A percentile compares a stretch with the other conserved stretches of the same genome.
Evolutionary conservation across 2,797 vertebrate species (phyloP).

Genomic region (Poecilia picta): DNA sequence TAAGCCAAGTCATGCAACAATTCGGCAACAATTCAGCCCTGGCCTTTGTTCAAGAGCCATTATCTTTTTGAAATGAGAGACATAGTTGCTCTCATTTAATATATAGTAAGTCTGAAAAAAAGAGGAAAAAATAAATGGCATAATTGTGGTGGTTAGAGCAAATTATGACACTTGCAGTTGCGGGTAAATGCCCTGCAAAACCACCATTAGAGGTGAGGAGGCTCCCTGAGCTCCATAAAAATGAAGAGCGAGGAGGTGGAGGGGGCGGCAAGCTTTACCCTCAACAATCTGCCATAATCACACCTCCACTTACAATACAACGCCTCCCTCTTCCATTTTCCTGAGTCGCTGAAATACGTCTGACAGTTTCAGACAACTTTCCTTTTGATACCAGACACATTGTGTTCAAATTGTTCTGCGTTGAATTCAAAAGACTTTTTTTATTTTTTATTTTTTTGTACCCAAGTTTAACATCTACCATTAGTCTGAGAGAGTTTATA

Average conservation of each 20-base stretch:
- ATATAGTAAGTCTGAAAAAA: constrained; percentile 58
- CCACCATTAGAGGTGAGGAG: constrained; percentile 75
- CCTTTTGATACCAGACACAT: constrained; percentile 48
- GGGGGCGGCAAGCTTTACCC: constrained; percentile 56
- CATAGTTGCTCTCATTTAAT: constrained; percentile 68
- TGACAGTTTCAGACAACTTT: constrained; percentile 66
- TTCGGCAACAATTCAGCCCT: constrained; percentile 58
- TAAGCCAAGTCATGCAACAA: constrained; percentile 54
- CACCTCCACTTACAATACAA: constrained; percentile 63
- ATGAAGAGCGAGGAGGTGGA: constrained; percentile 70
- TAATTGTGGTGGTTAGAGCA: constrained; percentile 80
- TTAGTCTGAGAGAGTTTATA: neutral
- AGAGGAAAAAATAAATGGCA: constrained; percentile 46
- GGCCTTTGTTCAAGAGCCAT: constrained; percentile 64
- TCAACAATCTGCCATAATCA: constrained; percentile 76
- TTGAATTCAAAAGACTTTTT: constrained; percentile 16
- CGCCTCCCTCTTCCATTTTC: constrained; percentile 63
- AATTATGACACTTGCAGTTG: constrained; percentile 79
- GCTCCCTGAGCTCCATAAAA: constrained; percentile 54
- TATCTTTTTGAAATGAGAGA: constrained; percentile 58
- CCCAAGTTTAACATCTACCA: neutral
- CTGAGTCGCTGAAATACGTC: constrained; percentile 56
- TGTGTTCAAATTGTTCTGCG: constrained; percentile 35
- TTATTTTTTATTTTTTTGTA: neutral
- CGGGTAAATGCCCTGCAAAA: constrained; percentile 77